Conservation (phyloP, 2,113 vertebrate genomes). For the Bombycilla garrulus region DNA sequence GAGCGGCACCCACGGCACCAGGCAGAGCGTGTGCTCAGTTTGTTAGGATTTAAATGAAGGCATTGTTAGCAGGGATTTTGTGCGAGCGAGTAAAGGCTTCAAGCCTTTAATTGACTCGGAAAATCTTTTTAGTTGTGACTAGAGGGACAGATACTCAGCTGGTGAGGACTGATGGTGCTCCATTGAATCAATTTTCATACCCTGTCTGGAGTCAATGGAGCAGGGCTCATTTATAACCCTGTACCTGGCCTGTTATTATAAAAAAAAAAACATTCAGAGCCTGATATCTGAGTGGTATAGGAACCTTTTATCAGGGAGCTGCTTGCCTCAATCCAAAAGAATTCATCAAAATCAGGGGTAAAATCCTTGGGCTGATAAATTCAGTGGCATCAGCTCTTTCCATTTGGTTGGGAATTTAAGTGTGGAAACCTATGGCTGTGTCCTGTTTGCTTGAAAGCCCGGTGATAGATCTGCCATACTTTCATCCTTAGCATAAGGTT, state of each 20-base stretch:
- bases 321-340: neutral
- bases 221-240: conserved; percentile 24
- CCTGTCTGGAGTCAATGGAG: conserved; percentile 55
- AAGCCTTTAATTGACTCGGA: conserved; percentile 52
- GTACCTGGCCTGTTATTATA: neutral
- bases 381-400: neutral
- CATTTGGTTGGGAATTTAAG: neutral
- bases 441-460: neutral
- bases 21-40: neutral
- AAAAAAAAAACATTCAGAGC: neutral
- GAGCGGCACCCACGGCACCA: neutral
- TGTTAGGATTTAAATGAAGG: conserved; percentile 2
- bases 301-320: neutral
- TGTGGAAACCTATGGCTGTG: neutral
- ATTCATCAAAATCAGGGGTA: neutral
- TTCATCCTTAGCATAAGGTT: neutral
- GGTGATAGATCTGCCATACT: neutral
- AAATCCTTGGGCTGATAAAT: neutral
- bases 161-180: conserved; percentile 22
- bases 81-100: conserved; percentile 27
- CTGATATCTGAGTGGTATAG: neutral
- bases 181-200: conserved; percentile 43
- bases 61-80: conserved; percentile 28
- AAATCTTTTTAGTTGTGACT: conserved; percentile 64
- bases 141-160: conserved; percentile 47